Evolutionary conservation across 2,888 invertebrate genomes (phyloP), one percentile per base, ranked within the genome.

Genomic region (Agrotis clavis): DNA sequence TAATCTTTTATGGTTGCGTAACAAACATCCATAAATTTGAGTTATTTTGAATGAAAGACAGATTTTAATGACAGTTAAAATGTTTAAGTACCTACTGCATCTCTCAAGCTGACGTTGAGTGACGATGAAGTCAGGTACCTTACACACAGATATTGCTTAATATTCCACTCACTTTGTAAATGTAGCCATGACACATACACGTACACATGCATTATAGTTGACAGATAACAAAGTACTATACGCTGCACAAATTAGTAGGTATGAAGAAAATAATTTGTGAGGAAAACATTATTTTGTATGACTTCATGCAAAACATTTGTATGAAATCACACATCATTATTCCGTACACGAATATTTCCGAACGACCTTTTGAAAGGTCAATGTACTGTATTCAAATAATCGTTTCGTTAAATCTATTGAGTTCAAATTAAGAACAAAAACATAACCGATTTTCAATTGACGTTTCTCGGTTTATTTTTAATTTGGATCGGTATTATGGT

Each of bases 301-400:
- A 56, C 25, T 25, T 11, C 54, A 56, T 30, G 18, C 25, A 30
- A 56, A 30, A 56, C 16, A 56, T 56, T 56, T 56, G 56, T 21
- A 30, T 56, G n/a, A 60, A 65, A 25, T 67, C 56, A 62, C 61
- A 54, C 19, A 25, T 35, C 41, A 25, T 54, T 21, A 35, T n/a
- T 56, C 56, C 11, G 30, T n/a, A 13, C 30, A 74, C 56, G 48
- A 53, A 64, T 64, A 67, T 72, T 56, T 57, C 50, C 51, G n/a
- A 65, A 59, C 74, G 84, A 85, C 86, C 87, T 89, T 83, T 70
- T 41, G 30, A 25, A 66, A 77, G 86, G 86, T 65, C 87, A 84
- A 74, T 78, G 88, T 77, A 69, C 86, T 73, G 74, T 50, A 50
- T 67, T 73, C 72, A 69, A 78, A 60, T 72, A 86, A 83, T 82